These are phyloP conservation scores for Subacronicta megacephala DNA, from an alignment of 2,888 invertebrate species.

Conservation along the genomic window DNA sequence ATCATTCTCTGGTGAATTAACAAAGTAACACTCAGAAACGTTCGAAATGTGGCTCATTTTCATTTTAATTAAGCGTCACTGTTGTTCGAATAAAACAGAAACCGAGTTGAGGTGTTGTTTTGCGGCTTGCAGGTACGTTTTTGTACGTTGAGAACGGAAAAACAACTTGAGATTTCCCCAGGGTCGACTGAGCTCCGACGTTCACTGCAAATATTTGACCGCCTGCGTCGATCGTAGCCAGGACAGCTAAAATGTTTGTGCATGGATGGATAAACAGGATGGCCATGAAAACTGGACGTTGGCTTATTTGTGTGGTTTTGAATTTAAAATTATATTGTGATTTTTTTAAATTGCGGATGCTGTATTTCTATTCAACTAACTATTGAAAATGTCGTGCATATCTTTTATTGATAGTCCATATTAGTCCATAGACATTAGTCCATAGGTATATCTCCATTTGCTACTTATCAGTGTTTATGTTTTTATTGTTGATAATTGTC, in stretches of 20 bases:
- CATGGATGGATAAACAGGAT: no score
- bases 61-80: conserved; percentile 45
- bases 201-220: conserved; percentile 64
- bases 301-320: no score
- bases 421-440: no score
- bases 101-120: conserved; percentile 40
- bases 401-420: no score
- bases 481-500: no score
- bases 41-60: conserved; percentile 26
- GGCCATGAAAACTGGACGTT: no score
- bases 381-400: no score
- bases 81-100: conserved; percentile 28
- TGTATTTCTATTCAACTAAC: no score
- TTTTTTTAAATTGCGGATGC: no score
- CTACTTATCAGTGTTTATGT: no score
- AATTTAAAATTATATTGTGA: no score
- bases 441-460: no score
- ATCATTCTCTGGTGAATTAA: conserved; percentile 23
- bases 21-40: conserved; percentile 24
- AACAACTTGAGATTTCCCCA: conserved; percentile 69
- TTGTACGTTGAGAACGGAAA: conserved; percentile 50
- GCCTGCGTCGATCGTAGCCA: conserved; percentile 38
- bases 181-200: conserved; percentile 56
- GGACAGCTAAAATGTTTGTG: conserved; percentile 25
- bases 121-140: conserved; percentile 44